Conservation (phyloP, 35 echinoderm and acorn worm genomes). For the Apostichopus japonicus region DNA sequence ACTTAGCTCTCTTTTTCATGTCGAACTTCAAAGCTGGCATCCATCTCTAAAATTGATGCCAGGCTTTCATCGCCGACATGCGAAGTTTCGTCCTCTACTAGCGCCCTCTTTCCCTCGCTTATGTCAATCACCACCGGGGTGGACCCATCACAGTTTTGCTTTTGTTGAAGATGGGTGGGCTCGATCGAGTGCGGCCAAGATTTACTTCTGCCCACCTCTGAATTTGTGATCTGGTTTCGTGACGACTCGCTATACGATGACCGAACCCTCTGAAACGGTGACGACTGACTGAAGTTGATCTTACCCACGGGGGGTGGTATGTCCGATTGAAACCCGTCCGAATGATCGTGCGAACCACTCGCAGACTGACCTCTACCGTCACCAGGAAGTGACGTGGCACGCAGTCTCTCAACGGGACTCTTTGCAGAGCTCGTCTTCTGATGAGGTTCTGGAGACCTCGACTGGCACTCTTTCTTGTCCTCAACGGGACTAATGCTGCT, state of each 20-base stretch:
- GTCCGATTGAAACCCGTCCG: background rate
- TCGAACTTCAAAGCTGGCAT: constrained; percentile 34
- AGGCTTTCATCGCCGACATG: constrained; percentile 50
- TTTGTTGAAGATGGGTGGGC: background rate
- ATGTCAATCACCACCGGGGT: background rate
- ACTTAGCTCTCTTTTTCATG: constrained; percentile 44
- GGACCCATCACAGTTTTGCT: background rate
- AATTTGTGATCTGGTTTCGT: background rate
- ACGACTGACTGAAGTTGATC: constrained; percentile 67
- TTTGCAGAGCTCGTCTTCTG: background rate
- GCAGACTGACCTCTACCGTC: background rate
- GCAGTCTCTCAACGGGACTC: background rate
- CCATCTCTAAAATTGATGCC: constrained; percentile 41
- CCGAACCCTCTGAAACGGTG: constrained; percentile 70
- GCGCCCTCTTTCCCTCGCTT: constrained; percentile 4
- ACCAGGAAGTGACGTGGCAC: background rate
- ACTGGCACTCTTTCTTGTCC: background rate
- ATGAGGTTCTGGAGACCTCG: constrained; percentile 10
- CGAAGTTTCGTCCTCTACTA: constrained; percentile 41
- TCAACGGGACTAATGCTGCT: constrained; percentile 5
- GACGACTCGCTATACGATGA: constrained; percentile 47
- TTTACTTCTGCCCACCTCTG: constrained; percentile 4
- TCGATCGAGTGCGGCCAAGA: constrained; percentile 18
- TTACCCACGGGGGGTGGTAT: background rate
- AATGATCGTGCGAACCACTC: background rate